Evolutionary conservation across 2,888 invertebrate genomes (phyloP).

Genomic region (Prenolepis imparis): DNA sequence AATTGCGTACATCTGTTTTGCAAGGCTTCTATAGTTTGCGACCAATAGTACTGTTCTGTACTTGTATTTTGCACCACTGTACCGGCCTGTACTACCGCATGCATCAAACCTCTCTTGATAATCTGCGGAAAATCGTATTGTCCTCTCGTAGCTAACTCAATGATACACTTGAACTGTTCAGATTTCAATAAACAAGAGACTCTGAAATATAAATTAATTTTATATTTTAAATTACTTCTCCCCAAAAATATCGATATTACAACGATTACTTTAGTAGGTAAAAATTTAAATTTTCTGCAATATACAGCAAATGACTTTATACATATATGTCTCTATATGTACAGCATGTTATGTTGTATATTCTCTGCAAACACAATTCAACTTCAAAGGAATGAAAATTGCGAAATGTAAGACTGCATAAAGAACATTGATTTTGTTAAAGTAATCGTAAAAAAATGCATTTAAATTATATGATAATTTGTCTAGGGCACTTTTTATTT

Average conservation of each 20-base stretch:
- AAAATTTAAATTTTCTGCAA: neutral
- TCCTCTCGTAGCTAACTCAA: constrained; percentile 87
- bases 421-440: constrained; percentile 22
- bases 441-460: constrained; percentile 26
- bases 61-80: constrained; percentile 84
- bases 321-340: neutral
- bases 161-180: constrained; percentile 87
- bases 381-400: constrained; percentile 18
- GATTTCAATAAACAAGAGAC: constrained; percentile 88
- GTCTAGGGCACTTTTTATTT: constrained; percentile 41
- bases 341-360: neutral
- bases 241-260: neutral
- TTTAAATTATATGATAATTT: constrained; percentile 37
- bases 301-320: constrained; percentile 28
- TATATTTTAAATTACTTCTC: neutral
- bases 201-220: constrained; percentile 83
- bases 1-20: constrained; percentile 88
- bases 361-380: constrained; percentile 14
- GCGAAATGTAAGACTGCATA: constrained; percentile 7
- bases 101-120: constrained; percentile 90
- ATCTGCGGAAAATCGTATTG: constrained; percentile 88
- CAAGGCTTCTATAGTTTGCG: constrained; percentile 85
- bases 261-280: constrained; percentile 18
- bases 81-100: constrained; percentile 91
- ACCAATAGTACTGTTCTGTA: constrained; percentile 77